Base-by-base conservation (phyloP, 2,113 vertebrate species). In the Oryzias melastigma region DNA sequence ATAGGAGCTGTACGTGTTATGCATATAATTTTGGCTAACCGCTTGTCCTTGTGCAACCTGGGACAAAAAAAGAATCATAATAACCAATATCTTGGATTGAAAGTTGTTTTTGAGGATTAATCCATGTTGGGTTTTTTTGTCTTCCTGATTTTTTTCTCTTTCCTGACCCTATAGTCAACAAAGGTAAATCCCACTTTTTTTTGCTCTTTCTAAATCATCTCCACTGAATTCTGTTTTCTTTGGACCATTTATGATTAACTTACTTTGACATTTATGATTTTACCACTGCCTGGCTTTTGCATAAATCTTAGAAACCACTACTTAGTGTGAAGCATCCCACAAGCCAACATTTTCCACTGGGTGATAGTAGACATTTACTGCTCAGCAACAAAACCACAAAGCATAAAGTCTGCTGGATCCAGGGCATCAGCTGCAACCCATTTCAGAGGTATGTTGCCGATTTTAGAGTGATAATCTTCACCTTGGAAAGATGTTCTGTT, bases 1-100 rank as follows among this genome's bases (percentile, higher is more conserved):
- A 52, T 45, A 73, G 58, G 24, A 48, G 27, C 40, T 57, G 14
- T 55, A 60, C 22, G 25, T 58, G 64, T 65, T 62, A 60, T 57
- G 5, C 13, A 57, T 43, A 47, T 51, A 27, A 68, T 72, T 74
- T 50, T 60, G 62, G 58, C 51, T 67, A 56, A 80, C 67, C 64
- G 6, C 64, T 4, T 46, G 24, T 60, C 52, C 62, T 66, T 59
- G 53, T 64, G 51, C n/a, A 86, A 60, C 60, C 50, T 29, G 16
- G 22, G 20, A 5, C 1, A 48, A 52, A 52, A 51, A 52, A 2
- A 67, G 49, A 24, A 65, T 44, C 20, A 58, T 27, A 27, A 65
- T 57, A 49, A 47, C 27, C 45, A 25, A 17, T 58, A 25, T 71
- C 60, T 72, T 51, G 57, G 63, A 78, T 64, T 58, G 15, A 8